Evolutionary conservation across 2,888 invertebrate species (phyloP), one percentile per base, ranked within the genome.

Genomic region (Himalopsyche kuldschensis): DNA sequence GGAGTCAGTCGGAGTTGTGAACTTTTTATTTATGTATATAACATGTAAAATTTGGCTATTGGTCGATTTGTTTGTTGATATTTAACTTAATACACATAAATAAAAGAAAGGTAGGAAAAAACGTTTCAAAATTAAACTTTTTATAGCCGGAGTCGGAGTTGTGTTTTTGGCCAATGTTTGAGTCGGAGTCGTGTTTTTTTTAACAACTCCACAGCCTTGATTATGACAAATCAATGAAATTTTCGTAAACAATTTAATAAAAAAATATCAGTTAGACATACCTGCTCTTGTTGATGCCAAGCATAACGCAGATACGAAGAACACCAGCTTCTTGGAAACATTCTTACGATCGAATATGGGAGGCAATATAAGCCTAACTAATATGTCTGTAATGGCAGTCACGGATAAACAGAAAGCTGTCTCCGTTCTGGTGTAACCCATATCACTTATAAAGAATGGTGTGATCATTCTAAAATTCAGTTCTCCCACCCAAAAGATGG

Each of bases 391-490:
- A 35, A 95, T 93, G 10, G 95, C 95, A 46, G 95, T 95, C 88
- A 95, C 93, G 8, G 95, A 95, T 77, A 95, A 90, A 88, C 95
- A 96, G 88, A 94, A 93, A 78, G 96, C 95, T 30, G 95, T 93
- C 87, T 95, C 94, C 75, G 92, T 90, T 89, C 93, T 94, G 84
- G 93, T 91, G 88, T 94, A 94, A 1, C 93, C 94, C 87, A 94
- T 89, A 88, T 92, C 92, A 77, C 91, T 91, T 86, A 94, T 94
- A 88, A 94, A 94, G 89, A 94, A 94, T 17, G 94, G 94, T 69
- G 94, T 94, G 76, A 94, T 93, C 94, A 94, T 94, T 89, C 95
- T 94, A 89, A 95, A 95, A 88, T 95, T 95, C 89, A 95, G 92
- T 88, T 95, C 95, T 78, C 95, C 95, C 81, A 95, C 94, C 90